Conservation (phyloP, 1,140 invertebrate species). For the Globodera ellingtonae region DNA sequence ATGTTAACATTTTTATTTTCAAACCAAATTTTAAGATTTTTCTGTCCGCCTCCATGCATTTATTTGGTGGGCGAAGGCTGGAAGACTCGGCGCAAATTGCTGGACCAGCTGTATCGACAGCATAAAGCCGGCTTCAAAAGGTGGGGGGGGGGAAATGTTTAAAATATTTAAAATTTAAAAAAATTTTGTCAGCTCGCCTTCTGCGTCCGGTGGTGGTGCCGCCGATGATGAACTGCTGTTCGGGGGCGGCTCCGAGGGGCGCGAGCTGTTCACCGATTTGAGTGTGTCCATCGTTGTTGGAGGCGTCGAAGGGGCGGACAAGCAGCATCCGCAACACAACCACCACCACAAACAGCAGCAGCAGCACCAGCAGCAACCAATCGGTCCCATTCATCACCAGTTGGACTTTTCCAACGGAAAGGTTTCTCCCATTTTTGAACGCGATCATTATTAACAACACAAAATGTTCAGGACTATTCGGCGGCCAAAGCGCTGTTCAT, state of each 20-base stretch:
- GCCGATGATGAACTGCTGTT: not conserved
- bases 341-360: not conserved
- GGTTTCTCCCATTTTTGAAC: slow-evolving; percentile 63
- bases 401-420: slow-evolving; percentile 84
- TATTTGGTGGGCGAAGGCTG: slow-evolving; percentile 97
- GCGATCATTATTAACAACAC: not conserved
- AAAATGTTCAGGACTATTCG: slow-evolving; percentile 83
- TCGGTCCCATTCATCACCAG: slow-evolving; percentile 76
- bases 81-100: slow-evolving; percentile 69
- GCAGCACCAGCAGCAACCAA: not conserved
- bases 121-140: slow-evolving; percentile 78
- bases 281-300: slow-evolving; percentile 98
- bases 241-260: not conserved
- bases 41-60: slow-evolving; percentile 98
- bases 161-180: too few species aligned
- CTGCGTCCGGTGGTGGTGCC: not conserved
- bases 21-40: slow-evolving; percentile 73
- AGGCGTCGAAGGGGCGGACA: slow-evolving; percentile 64
- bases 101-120: slow-evolving; percentile 35
- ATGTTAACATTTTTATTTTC: not conserved
- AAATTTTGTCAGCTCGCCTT: not conserved
- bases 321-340: slow-evolving; percentile 30
- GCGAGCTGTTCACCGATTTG: slow-evolving; percentile 71
- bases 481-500: slow-evolving; percentile 99
- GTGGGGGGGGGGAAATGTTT: too few species aligned